Evolutionary conservation across 1,140 invertebrate species (phyloP).

Genomic region (Ceratina japonica): DNA sequence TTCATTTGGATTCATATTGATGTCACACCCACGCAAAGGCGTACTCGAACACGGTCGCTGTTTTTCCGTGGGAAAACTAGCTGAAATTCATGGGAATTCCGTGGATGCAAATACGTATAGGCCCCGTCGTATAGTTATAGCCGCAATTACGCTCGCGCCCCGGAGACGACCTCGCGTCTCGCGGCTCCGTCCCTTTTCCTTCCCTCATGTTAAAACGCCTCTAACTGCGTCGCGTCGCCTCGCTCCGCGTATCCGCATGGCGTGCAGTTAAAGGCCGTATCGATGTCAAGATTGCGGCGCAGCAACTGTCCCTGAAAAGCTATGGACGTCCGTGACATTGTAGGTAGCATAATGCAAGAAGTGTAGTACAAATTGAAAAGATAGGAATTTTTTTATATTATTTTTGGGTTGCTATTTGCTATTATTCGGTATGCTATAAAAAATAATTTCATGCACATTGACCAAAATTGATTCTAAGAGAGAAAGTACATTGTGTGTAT

Average conservation of each 20-base stretch:
- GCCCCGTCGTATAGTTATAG: neutral
- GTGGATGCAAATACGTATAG: neutral
- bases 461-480: no score
- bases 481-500: no score
- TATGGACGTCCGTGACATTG: conserved; percentile 74
- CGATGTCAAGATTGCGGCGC: conserved; percentile 70
- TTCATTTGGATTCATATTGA: neutral
- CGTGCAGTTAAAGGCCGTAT: conserved; percentile 56
- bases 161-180: conserved; percentile 46
- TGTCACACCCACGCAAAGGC: conserved; percentile 1
- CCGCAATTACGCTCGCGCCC: conserved; percentile 51
- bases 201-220: neutral
- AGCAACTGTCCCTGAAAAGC: conserved; percentile 63
- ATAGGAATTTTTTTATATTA: neutral
- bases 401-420: no score
- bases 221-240: conserved; percentile 17
- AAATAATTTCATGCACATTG: no score
- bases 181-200: conserved; percentile 19
- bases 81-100: neutral
- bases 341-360: conserved; percentile 69
- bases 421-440: no score
- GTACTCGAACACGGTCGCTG: neutral
- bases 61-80: conserved; percentile 16
- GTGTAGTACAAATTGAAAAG: neutral
- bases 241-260: neutral